Percentiles rank a stretch among this genome's conserved stretches.
Evolutionary conservation across 1,140 invertebrate species (phyloP).

Genomic region (Hycleus phaleratus): DNA sequence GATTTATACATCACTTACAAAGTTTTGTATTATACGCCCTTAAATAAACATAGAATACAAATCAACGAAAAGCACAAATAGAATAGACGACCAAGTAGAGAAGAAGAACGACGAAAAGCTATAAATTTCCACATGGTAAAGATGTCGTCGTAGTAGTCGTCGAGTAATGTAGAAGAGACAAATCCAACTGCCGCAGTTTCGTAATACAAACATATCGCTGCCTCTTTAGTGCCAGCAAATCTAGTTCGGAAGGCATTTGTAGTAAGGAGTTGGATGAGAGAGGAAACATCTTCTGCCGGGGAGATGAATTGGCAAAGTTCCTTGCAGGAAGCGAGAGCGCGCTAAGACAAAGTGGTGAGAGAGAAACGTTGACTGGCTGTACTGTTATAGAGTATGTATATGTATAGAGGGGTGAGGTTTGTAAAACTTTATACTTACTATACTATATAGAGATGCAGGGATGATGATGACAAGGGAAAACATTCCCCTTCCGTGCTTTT

Average conservation of each 20-base stretch:
- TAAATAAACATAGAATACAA: no score
- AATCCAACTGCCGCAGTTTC: constrained; percentile 9
- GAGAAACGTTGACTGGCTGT: no score
- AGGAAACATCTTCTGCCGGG: constrained; percentile 31
- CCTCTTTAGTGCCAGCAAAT: constrained; percentile 33
- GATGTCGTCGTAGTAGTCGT: no score
- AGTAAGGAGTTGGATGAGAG: constrained; percentile 28
- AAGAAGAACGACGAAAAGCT: not conserved
- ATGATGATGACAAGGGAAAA: no score
- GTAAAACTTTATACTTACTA: no score
- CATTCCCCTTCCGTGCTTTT: no score
- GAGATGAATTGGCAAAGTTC: constrained; percentile 37
- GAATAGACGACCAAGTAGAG: not conserved
- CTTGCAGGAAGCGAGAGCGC: constrained; percentile 32
- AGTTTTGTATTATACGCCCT: no score
- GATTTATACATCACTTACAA: no score
- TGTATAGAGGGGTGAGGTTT: not conserved
- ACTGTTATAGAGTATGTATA: not conserved
- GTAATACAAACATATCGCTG: constrained; percentile 32
- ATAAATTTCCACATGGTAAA: not conserved
- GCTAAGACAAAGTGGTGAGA: constrained; percentile 33
- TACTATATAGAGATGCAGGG: no score
- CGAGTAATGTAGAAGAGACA: not conserved
- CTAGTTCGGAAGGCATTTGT: constrained; percentile 38
- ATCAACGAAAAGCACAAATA: no score